phyloP scores from a whole-genome alignment of 2,113 vertebrate genomes.

The Furnarius figulus region DNA sequence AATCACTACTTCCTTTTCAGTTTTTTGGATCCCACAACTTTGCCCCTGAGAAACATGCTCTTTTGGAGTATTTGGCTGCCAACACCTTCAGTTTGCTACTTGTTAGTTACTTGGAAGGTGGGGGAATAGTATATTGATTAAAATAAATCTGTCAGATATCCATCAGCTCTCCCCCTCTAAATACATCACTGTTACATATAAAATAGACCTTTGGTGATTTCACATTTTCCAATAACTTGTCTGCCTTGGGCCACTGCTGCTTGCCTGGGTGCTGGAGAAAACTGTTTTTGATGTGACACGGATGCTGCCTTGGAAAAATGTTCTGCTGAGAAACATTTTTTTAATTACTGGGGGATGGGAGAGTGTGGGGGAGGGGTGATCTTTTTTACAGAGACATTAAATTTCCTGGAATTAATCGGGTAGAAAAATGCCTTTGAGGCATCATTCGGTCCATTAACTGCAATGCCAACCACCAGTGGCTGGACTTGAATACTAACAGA shows the following conservation, averaged over 20 bases:
- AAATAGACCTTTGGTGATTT: conserved; percentile 46
- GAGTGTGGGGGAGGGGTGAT: neutral
- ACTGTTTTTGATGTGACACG: neutral
- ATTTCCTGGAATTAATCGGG: conserved; percentile 58
- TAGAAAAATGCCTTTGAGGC: conserved; percentile 58
- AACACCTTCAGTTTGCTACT: neutral
- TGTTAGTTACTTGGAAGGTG: neutral
- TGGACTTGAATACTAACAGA: conserved; percentile 49
- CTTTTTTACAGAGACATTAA: conserved; percentile 49
- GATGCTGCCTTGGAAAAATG: conserved; percentile 15
- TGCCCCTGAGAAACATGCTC: neutral
- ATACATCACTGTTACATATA: neutral
- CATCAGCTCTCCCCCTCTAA: neutral
- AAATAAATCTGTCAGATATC: neutral
- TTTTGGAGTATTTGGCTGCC: neutral
- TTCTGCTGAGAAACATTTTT: conserved; percentile 45
- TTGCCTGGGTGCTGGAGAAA: neutral
- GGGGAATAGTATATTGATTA: neutral
- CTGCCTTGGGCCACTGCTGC: neutral
- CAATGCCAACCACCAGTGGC: conserved; percentile 22
- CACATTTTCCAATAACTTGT: neutral
- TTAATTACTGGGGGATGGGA: neutral
- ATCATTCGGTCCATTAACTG: conserved; percentile 49
- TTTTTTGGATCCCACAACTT: neutral
- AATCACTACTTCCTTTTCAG: neutral